Percentiles rank a stretch among this genome's conserved stretches.
phyloP scores from a whole-genome alignment of 2,113 vertebrate species.

The Pomatostomus ruficeps region DNA sequence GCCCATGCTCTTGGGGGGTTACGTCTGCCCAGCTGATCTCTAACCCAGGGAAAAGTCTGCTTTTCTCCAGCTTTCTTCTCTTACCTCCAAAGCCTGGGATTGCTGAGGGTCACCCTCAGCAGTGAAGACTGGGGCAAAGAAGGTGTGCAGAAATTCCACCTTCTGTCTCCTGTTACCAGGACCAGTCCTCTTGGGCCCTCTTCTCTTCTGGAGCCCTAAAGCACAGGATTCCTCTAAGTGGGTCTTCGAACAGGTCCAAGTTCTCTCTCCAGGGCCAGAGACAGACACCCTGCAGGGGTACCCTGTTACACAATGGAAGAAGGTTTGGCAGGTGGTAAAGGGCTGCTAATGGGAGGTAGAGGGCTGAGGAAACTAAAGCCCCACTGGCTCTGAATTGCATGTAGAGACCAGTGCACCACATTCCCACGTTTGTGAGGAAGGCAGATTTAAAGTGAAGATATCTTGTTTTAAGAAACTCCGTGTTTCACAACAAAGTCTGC shows the following conservation, averaged over 20 bases:
- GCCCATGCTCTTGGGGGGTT: no score
- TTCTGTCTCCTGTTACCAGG: neutral
- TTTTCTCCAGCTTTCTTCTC: neutral
- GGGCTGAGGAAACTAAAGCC: neutral
- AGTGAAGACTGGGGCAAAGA: neutral
- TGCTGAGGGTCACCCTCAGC: neutral
- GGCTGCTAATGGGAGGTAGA: neutral
- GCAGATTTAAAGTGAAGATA: neutral
- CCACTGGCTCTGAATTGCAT: neutral
- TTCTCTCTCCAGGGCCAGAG: neutral
- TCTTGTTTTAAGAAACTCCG: neutral
- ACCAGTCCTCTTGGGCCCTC: no score
- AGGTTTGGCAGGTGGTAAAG: neutral
- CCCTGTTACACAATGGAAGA: neutral
- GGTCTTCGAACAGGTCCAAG: neutral
- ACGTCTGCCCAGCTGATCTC: no score
- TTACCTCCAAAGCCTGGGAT: no score
- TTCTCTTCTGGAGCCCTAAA: neutral
- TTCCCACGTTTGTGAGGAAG: neutral
- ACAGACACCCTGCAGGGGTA: neutral
- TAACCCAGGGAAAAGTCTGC: no score
- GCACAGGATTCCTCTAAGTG: fast-evolving
- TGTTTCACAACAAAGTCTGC: neutral
- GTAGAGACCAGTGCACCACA: neutral
- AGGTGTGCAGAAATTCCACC: fast-evolving